Evolutionary conservation across 2,113 vertebrate genomes (phyloP).

Genomic region (Phylloscopus trochilus): DNA sequence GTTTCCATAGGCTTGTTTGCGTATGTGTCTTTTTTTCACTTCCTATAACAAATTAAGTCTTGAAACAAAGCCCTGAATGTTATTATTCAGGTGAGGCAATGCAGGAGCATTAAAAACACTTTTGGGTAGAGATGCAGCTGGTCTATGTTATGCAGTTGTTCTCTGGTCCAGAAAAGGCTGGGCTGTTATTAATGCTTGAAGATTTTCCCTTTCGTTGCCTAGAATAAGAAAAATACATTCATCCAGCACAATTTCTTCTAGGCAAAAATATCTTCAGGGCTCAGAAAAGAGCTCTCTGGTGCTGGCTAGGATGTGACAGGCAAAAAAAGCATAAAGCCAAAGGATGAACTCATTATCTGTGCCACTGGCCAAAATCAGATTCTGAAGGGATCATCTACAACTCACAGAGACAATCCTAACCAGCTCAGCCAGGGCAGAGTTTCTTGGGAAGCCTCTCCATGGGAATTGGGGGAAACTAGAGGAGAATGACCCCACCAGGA

Average conservation of each 20-base stretch:
- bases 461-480: neutral
- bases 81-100: conserved; percentile 57
- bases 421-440: neutral
- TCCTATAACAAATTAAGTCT: conserved; percentile 23
- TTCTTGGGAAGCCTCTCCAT: neutral
- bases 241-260: neutral
- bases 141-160: conserved; percentile 39
- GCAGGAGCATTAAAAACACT: neutral
- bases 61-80: conserved; percentile 24
- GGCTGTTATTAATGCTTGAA: neutral
- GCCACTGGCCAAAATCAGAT: neutral
- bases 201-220: neutral
- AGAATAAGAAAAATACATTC: neutral
- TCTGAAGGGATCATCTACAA: neutral
- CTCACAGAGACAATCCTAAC: neutral
- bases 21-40: neutral
- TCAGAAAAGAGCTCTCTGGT: neutral
- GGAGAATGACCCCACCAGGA: neutral
- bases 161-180: conserved; percentile 35
- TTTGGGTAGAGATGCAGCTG: conserved; percentile 37
- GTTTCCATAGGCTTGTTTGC: conserved; percentile 36
- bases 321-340: neutral
- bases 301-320: neutral
- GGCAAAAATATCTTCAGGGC: neutral
- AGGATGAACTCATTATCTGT: neutral